Percentiles rank a stretch among this genome's conserved stretches.
Conservation (phyloP, 1,140 invertebrate species). For the Tetramorium simillimum region DNA sequence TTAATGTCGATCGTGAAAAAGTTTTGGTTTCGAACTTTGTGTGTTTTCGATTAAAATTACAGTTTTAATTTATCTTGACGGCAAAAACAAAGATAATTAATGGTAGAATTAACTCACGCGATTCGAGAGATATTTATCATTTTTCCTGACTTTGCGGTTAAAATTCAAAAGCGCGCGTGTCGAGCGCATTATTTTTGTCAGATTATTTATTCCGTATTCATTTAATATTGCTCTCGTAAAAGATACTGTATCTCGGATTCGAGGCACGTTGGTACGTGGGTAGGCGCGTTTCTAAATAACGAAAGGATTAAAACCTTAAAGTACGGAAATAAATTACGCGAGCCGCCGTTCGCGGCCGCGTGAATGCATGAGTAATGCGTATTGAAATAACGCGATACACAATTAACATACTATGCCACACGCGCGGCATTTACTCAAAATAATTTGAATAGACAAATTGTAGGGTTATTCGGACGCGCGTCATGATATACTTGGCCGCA, state of each 20-base stretch:
- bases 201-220: constrained; percentile 3
- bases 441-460: constrained; percentile 37
- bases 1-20: background rate
- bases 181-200: background rate
- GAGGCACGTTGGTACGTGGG: background rate
- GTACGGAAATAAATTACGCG: constrained; percentile 29
- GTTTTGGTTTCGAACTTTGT: background rate
- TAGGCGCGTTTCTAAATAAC: constrained; percentile 4
- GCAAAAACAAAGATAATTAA: background rate
- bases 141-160: background rate
- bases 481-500: constrained; percentile 18
- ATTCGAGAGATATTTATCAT: background rate
- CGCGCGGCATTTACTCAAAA: constrained; percentile 37
- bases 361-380: constrained; percentile 26
- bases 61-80: background rate
- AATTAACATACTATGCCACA: constrained; percentile 26
- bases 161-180: background rate
- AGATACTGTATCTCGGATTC: background rate
- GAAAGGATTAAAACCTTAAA: constrained; percentile 18
- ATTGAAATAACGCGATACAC: constrained; percentile 39
- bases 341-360: background rate
- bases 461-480: constrained; percentile 11
- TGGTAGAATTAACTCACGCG: background rate
- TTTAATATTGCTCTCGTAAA: background rate
- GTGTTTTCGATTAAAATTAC: background rate